Evolutionary conservation across 2,113 vertebrate species (phyloP), one percentile per base, ranked within the genome.

Genomic region (Harpagus bidentatus): DNA sequence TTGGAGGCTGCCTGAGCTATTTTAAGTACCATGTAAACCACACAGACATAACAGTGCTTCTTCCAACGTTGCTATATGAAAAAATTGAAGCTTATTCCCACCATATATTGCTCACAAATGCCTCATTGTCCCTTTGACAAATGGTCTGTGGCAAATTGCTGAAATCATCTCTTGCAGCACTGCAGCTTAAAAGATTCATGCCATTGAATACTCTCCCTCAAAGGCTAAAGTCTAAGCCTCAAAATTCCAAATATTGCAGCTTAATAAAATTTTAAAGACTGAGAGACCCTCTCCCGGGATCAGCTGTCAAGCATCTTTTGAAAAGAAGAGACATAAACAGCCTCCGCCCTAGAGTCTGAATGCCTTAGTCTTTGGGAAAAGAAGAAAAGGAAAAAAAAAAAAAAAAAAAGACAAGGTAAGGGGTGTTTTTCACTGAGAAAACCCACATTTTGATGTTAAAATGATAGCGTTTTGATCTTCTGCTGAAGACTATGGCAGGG

Each of bases 241-340:
- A 95, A 98, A 98, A 97, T 97, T 98, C 95, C 95, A 98, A 98
- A 98, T 98, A 98, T 96, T 91, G 48, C 79, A 97, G 94, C 79
- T 97, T 98, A 97, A 97, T 98, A 97, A 98, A 98, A 98, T 93
- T 98, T 98, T 98, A 95, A 99, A 97, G 95, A 97, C 90, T 95
- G 79, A 29, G 66, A 97, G 92, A 90, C 71, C 48, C 83, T 98
- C 98, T 98, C 98, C 71, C 34, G 98, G 98, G 98, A 98, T 95
- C 81, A 94, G 95, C 98, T 99, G 98, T 98, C 98, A 99, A 98
- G 96, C 72, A 95, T 98, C 96, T 98, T 97, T 95, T 97, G 96
- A 97, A 98, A 98, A 97, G 97, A 97, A 97, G 96, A 97, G 96
- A 98, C 94, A 98, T 91, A 98, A 98, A 98, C 97, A 98, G 94